A percentile compares a stretch with the other conserved stretches of the same genome.
These are phyloP conservation scores for Prunella strophiata DNA, from an alignment of 2,797 vertebrate species.

Conservation along the genomic window DNA sequence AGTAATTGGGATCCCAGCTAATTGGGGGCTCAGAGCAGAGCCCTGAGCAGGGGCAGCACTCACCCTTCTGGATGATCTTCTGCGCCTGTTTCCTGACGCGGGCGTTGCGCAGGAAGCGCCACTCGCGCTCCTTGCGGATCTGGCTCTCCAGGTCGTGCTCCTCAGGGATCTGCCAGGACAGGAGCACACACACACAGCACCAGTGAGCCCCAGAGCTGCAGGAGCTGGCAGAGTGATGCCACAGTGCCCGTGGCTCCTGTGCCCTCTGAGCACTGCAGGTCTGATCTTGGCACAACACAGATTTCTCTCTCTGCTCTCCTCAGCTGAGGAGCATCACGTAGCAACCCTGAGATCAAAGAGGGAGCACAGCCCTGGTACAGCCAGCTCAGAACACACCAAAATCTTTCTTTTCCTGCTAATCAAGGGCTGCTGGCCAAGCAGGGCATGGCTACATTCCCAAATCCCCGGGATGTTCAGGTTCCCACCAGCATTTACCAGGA, in stretches of 20 bases:
- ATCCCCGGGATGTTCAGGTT: neutral
- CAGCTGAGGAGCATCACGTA: neutral
- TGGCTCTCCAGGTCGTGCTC: conserved; percentile 96
- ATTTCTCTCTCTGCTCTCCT: neutral
- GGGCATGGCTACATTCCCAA: neutral
- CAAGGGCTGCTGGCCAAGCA: neutral
- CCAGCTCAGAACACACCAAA: neutral
- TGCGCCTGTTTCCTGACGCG: conserved; percentile 89
- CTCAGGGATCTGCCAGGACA: conserved; percentile 86
- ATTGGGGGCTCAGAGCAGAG: fast-evolving
- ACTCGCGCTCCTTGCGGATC: conserved; percentile 93
- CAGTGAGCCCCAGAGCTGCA: neutral
- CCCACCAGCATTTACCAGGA: neutral
- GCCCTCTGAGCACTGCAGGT: neutral
- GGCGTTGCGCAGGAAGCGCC: conserved; percentile 92
- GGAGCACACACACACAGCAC: neutral
- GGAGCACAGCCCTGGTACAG: neutral
- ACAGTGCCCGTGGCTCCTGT: fast-evolving
- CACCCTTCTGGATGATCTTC: conserved; percentile 89
- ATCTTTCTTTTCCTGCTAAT: neutral
- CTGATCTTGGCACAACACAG: fast-evolving
- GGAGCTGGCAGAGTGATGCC: fast-evolving
- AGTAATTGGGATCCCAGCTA: fast-evolving
- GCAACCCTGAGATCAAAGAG: neutral
- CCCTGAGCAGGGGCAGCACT: neutral